Base-by-base conservation (phyloP, 2,888 invertebrate genomes). In the Sepioteuthis lessoniana region DNA sequence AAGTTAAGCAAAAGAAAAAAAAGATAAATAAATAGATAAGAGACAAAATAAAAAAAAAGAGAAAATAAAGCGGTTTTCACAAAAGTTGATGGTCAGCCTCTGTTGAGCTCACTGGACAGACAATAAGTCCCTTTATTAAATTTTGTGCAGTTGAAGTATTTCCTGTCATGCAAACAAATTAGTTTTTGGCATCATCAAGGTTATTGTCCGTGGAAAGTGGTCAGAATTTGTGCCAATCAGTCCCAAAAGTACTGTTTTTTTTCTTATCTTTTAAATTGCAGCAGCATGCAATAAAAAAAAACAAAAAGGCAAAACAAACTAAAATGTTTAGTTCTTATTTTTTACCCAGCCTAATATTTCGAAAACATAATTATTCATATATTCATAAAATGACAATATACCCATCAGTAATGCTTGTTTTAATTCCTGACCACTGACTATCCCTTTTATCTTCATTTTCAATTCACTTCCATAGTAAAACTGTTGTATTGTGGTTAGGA, bases 21-120 rank as follows among this genome's bases (percentile, higher is more conserved):
- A 10, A n/a, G 25, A 55, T 28, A 55, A 55, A 55, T 42, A 42
- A 42, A 42, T 42, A 42, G 7, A 42, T 42, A 42, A n/a, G 16
- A 76, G 2, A 1, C 50, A 0, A 16, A 16, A 50, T 3, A 16
- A 50, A 19, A 21, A 55, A 21, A 55, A 55, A 21, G 25, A 25
- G 1, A 35, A n/a, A 16, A 35, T 10, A n/a, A 76, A 76, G 31
- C 13, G 10, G n/a, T 3, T 0, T n/a, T 10, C 5, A n/a, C n/a
- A n/a, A n/a, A 76, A 76, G 76, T 76, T n/a, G n/a, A 76, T 76
- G n/a, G 76, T 76, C 76, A 76, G n/a, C n/a, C n/a, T n/a, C n/a
- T n/a, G 8, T 76, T 76, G n/a, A n/a, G n/a, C 76, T 76, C n/a
- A 76, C n/a, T 35, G 76, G n/a, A 76, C n/a, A 35, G 76, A 76